A percentile compares a stretch with the other conserved stretches of the same genome.
phyloP scores from a whole-genome alignment of 2,113 vertebrate genomes.

The Leucosticte australis region DNA sequence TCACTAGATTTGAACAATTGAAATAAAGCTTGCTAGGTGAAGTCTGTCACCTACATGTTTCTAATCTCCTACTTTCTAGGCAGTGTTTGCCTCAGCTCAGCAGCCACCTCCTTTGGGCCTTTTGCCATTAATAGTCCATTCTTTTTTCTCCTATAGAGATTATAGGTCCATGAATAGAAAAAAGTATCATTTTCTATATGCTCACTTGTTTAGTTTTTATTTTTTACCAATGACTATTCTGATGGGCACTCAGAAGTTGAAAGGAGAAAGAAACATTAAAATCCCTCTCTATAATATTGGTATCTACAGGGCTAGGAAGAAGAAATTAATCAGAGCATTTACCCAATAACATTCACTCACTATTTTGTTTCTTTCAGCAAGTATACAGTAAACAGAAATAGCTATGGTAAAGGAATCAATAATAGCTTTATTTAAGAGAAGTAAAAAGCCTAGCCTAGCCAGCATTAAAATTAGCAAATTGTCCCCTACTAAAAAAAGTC shows the following conservation, averaged over 20 bases:
- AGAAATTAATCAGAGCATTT: not conserved
- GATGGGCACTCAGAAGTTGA: not conserved
- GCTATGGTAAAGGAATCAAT: not conserved
- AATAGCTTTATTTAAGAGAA: not conserved
- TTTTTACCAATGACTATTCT: not conserved
- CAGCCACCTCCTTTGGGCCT: not conserved
- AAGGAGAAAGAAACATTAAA: not conserved
- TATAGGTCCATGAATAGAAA: not conserved
- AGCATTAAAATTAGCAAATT: not conserved
- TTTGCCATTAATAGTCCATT: not conserved
- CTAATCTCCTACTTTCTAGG: not conserved
- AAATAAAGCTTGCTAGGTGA: not conserved
- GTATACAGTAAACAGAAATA: not conserved
- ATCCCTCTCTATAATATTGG: not conserved
- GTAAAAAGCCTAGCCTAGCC: not conserved
- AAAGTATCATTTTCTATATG: not conserved
- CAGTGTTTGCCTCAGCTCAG: not conserved
- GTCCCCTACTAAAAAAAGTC: not conserved
- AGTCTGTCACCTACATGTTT: not conserved
- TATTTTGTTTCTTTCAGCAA: not conserved
- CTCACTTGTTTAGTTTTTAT: not conserved
- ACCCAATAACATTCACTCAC: rapidly evolving
- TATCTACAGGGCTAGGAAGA: not conserved
- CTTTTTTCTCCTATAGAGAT: not conserved
- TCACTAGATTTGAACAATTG: not conserved